These are phyloP conservation scores for Myzus persicae DNA, from an alignment of 1,140 invertebrate species.

Conservation along the genomic window DNA sequence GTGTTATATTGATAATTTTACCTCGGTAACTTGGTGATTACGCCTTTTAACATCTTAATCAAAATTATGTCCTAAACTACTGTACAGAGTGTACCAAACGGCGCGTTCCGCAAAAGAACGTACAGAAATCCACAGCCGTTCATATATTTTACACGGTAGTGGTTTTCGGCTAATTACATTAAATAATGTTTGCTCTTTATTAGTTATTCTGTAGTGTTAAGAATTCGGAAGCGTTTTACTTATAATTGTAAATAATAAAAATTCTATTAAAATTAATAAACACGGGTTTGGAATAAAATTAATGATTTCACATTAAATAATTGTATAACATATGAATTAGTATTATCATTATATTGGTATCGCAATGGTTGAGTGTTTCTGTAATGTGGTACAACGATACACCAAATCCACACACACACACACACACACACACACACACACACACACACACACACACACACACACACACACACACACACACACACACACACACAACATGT, in stretches of 20 bases:
- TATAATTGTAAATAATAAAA: background rate
- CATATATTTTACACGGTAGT: background rate
- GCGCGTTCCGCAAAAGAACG: background rate
- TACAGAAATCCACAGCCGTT: background rate
- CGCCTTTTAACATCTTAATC: slow-evolving; percentile 46
- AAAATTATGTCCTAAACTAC: slow-evolving; percentile 14
- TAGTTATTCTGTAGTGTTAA: background rate
- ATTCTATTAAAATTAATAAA: background rate
- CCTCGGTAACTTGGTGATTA: slow-evolving; percentile 34
- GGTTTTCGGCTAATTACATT: background rate
- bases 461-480: too few relatives aligned
- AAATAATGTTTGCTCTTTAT: background rate
- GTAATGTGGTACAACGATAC: background rate
- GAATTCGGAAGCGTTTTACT: background rate
- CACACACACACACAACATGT: too few relatives aligned
- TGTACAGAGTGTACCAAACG: background rate
- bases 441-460: too few relatives aligned
- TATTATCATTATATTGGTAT: background rate
- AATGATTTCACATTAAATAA: background rate
- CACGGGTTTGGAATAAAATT: background rate
- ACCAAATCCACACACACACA: too few relatives aligned
- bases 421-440: too few relatives aligned
- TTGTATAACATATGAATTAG: background rate
- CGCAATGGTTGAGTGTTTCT: background rate
- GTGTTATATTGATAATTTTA: slow-evolving; percentile 56